Conservation (phyloP, 2,797 vertebrate genomes). For the Myripristis jacobus region DNA sequence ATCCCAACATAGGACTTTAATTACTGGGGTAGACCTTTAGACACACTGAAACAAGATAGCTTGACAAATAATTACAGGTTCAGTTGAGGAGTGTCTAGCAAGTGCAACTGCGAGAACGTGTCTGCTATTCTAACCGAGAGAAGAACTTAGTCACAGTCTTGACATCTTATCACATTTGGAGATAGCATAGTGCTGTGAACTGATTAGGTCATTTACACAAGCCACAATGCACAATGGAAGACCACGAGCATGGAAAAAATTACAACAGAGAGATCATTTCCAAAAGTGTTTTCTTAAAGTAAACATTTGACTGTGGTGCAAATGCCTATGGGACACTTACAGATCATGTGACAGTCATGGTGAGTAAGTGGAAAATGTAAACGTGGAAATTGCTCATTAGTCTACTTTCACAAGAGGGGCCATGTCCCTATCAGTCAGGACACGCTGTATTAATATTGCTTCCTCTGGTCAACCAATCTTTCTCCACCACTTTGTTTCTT, state of each 20-base stretch:
- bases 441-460: constrained; percentile 77
- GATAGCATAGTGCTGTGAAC: constrained; percentile 35
- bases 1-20: constrained; percentile 81
- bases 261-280: constrained; percentile 54
- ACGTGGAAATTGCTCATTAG: constrained; percentile 63
- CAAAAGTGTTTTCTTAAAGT: constrained; percentile 34
- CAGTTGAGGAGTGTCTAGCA: constrained; percentile 61
- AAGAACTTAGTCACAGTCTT: constrained; percentile 60
- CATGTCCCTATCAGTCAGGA: constrained; percentile 71
- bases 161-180: constrained; percentile 59
- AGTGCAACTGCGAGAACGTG: constrained; percentile 50
- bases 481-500: constrained; percentile 73
- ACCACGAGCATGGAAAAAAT: constrained; percentile 40
- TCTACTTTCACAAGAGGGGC: constrained; percentile 57
- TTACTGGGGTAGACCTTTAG: constrained; percentile 68
- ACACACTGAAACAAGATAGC: constrained; percentile 71
- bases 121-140: constrained; percentile 56
- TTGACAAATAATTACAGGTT: constrained; percentile 83
- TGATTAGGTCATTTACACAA: constrained; percentile 62
- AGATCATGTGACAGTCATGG: constrained; percentile 68
- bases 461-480: constrained; percentile 79
- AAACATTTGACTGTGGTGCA: constrained; percentile 56
- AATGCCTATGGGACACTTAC: constrained; percentile 49
- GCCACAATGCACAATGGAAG: constrained; percentile 52
- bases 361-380: constrained; percentile 71